A percentile compares a stretch with the other conserved stretches of the same genome.
These are phyloP conservation scores for Pholis gunnellus DNA, from an alignment of 2,113 vertebrate genomes.

Conservation along the genomic window DNA sequence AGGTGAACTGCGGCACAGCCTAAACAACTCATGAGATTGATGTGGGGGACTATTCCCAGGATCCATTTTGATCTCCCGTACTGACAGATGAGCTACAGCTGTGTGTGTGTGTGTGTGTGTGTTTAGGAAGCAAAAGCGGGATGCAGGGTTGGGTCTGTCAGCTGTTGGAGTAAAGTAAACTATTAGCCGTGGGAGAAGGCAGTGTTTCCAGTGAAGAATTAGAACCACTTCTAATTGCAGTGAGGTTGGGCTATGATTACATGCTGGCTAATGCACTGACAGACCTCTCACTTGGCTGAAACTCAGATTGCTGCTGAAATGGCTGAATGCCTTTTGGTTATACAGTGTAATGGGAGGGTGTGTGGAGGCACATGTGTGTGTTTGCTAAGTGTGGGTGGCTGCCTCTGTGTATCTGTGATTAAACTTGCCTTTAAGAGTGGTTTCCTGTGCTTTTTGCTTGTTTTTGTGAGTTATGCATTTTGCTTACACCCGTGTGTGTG, in stretches of 20 bases:
- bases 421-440: constrained; percentile 41
- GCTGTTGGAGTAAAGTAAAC: constrained; percentile 81
- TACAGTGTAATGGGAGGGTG: constrained; percentile 72
- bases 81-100: constrained; percentile 73
- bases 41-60: constrained; percentile 60
- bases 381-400: constrained; percentile 53
- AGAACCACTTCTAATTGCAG: constrained; percentile 82
- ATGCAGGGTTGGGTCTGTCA: constrained; percentile 69
- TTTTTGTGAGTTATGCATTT: constrained; percentile 57
- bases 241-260: constrained; percentile 84
- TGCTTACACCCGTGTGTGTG: constrained; percentile 8
- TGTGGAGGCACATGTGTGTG: constrained; percentile 54
- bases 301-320: constrained; percentile 76
- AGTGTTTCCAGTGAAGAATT: constrained; percentile 78
- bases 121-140: constrained; percentile 34
- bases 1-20: constrained; percentile 56
- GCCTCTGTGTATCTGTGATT: constrained; percentile 63
- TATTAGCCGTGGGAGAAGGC: constrained; percentile 77
- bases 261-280: constrained; percentile 81
- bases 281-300: constrained; percentile 80
- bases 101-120: constrained; percentile 41
- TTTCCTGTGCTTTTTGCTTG: constrained; percentile 52
- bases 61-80: constrained; percentile 68
- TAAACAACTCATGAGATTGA: constrained; percentile 53
- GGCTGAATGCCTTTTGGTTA: constrained; percentile 80